A percentile compares a stretch with the other conserved stretches of the same genome.
Conservation (phyloP, 2,113 vertebrate species). For the Syngnathus scovelli region DNA sequence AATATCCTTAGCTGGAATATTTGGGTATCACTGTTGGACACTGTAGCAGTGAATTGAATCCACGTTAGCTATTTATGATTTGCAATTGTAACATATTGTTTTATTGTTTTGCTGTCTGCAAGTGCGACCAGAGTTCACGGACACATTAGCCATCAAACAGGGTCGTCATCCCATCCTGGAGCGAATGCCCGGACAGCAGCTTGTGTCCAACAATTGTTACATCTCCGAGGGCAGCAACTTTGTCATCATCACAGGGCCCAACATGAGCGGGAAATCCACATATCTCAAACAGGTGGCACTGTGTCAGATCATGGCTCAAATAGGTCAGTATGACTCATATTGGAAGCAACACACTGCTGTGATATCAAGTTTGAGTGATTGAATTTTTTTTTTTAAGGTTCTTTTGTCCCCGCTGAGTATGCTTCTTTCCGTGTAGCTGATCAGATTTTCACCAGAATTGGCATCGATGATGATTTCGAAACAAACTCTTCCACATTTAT, state of each 20-base stretch:
- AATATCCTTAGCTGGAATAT: too few species aligned
- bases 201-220: conserved; percentile 85
- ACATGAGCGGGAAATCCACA: conserved; percentile 98
- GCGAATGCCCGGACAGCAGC: conserved; percentile 82
- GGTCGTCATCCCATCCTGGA: conserved; percentile 94
- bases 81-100: too few species aligned
- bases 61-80: too few species aligned
- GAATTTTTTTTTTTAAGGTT: conserved; percentile 70
- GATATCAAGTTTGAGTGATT: conserved; percentile 2
- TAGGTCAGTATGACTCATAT: conserved; percentile 72
- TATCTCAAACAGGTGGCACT: conserved; percentile 95
- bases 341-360: not conserved
- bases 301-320: conserved; percentile 97
- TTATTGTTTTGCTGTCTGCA: conserved; percentile 25
- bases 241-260: conserved; percentile 90
- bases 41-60: too few species aligned
- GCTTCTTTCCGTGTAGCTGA: conserved; percentile 85
- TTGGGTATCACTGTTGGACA: too few species aligned
- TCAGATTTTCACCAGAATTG: conserved; percentile 96
- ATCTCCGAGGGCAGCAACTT: conserved; percentile 91
- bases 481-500: conserved; percentile 96
- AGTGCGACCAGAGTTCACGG: conserved; percentile 96
- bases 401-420: conserved; percentile 90
- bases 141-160: conserved; percentile 91
- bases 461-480: conserved; percentile 95